These are phyloP conservation scores for Pteropus rufus DNA, from an alignment of 2,797 vertebrate species.

Conservation along the genomic window DNA sequence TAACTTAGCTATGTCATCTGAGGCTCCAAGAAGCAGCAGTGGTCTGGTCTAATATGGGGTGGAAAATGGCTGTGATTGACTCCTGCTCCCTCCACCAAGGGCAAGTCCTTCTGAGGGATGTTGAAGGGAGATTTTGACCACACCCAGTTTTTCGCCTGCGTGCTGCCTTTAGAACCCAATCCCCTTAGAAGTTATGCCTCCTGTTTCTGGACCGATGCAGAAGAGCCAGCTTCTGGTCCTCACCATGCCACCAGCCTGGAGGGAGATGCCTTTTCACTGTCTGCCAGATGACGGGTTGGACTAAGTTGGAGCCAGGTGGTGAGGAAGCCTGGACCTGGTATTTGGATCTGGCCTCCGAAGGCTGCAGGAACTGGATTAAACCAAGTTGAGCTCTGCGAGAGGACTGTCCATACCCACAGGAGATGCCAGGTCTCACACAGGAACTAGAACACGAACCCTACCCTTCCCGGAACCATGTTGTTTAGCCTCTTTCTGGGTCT, in stretches of 20 bases:
- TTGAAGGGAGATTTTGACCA: not conserved
- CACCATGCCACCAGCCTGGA: not conserved
- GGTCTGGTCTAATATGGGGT: not conserved
- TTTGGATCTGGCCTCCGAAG: not conserved
- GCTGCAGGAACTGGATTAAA: not conserved
- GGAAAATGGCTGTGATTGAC: not conserved
- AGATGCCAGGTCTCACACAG: not conserved
- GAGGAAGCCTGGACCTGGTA: not conserved
- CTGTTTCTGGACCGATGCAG: not conserved
- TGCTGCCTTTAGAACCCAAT: not conserved
- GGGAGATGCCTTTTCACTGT: not conserved
- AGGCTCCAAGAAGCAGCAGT: not conserved
- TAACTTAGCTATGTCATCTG: not conserved
- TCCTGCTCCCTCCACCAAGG: not conserved
- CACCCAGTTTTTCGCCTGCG: not conserved
- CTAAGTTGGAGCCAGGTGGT: not conserved
- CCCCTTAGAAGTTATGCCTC: not conserved
- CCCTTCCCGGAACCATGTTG: not conserved
- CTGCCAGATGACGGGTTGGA: not conserved
- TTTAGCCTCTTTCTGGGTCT: not conserved
- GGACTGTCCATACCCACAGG: not conserved
- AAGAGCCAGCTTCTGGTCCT: not conserved
- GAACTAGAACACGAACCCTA: no score
- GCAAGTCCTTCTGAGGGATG: not conserved
- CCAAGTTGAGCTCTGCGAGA: not conserved